These are phyloP conservation scores for Microplitis deprimator DNA, from an alignment of 2,888 invertebrate genomes.

Conservation along the genomic window DNA sequence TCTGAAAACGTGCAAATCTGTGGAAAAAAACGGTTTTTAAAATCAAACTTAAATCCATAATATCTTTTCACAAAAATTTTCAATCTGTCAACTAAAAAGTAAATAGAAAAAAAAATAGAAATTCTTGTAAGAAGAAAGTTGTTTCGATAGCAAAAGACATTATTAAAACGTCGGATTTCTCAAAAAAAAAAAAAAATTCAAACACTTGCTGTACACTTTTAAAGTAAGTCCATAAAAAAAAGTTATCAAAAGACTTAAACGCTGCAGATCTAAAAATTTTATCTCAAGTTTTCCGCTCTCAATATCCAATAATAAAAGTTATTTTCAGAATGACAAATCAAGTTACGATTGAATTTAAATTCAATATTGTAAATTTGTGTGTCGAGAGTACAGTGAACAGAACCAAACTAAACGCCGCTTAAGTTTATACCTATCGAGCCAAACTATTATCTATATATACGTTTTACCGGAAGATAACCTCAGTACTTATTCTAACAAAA, in stretches of 20 bases:
- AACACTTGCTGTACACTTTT: not conserved
- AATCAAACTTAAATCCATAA: not conserved
- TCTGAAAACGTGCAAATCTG: not conserved
- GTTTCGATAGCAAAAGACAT: not conserved
- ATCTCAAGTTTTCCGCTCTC: not conserved
- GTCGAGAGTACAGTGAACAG: not conserved
- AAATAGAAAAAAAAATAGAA: not conserved
- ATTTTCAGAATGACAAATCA: not conserved
- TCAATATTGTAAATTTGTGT: not conserved
- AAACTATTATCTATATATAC: not conserved
- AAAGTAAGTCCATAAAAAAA: not conserved
- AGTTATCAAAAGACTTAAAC: not conserved
- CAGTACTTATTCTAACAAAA: not conserved
- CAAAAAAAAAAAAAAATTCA: not conserved
- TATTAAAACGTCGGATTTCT: not conserved
- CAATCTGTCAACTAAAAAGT: not conserved
- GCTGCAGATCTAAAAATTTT: not conserved
- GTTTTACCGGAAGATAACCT: not conserved
- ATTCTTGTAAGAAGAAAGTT: not conserved
- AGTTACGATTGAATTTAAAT: not conserved
- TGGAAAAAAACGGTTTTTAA: not conserved
- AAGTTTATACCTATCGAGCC: not conserved
- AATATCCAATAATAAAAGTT: slow-evolving; percentile 1
- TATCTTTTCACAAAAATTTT: not conserved
- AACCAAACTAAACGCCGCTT: not conserved